Evolutionary conservation across 1,140 invertebrate genomes (phyloP), one percentile per base, ranked within the genome.

Genomic region (Pseudomyrmex concolor): DNA sequence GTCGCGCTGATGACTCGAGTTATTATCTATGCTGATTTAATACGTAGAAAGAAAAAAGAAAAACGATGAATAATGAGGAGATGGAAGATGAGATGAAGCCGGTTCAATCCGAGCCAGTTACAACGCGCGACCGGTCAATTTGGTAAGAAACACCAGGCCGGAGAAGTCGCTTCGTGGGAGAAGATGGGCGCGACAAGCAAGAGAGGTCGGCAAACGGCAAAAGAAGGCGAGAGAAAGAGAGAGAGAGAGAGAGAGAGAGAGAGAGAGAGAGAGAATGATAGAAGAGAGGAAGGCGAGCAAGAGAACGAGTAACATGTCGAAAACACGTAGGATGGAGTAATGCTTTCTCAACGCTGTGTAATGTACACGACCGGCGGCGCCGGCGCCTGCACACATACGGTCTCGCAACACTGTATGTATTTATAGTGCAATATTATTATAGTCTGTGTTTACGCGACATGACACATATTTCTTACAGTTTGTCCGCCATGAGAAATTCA

Each of bases 371-470:
- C 70, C 83, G 84, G 43, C 83, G 89, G 85, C 89, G 90, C 89
- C 90, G 87, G 89, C 89, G 90, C 89, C 89, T 90, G 87, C 86
- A 87, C 84, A 51, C 50, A 12, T 51, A 83, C 74, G 84, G 83
- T 85, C 70, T 80, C 72, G 73, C 83, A 34, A 34, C 70, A 62
- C 72, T 22, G 63, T 68, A 62, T 50, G 84, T 91, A 91, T 91
- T 91, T 90, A 91, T 91, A 90, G 90, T 88, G 22, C 89, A 91
- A 88, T 91, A 90, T 89, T 90, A 91, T 91, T 90, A 86, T 90
- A 90, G 89, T 90, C 63, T 90, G 87, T 91, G 90, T 90, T 90
- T 19, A 10, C 87, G 88, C 87, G 84, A 89, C 87, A 89, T 90
- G 89, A 86, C 90, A 90, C 86, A 90, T 84, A 91, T 91, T 90